Evolutionary conservation across 2,888 invertebrate species (phyloP).

Genomic region (Nectonema munidae): DNA sequence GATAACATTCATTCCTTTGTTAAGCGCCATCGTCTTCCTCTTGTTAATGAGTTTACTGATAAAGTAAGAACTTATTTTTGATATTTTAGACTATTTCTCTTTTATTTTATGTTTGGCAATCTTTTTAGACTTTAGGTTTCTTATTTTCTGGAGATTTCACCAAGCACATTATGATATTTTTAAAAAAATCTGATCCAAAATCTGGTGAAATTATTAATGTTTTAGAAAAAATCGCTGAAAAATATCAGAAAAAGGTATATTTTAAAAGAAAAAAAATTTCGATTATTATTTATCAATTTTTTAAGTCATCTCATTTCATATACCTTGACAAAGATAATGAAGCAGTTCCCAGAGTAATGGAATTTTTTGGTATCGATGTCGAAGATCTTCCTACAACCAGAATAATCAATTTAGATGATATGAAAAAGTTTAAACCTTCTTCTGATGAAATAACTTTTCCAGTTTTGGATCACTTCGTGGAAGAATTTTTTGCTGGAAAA

Average conservation of each 20-base stretch:
- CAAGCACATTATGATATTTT: conserved; percentile 67
- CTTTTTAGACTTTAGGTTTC: background rate
- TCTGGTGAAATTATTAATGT: conserved; percentile 44
- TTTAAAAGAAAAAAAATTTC: background rate
- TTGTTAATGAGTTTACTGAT: conserved; percentile 76
- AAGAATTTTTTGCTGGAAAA: conserved; percentile 55
- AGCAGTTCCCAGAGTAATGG: conserved; percentile 78
- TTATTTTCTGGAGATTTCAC: conserved; percentile 13
- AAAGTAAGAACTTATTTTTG: conserved; percentile 27
- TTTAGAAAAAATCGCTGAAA: conserved; percentile 48
- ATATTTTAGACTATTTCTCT: background rate
- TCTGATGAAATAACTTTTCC: conserved; percentile 31
- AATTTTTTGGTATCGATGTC: conserved; percentile 92
- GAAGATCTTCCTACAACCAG: conserved; percentile 31
- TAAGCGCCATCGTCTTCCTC: conserved; percentile 44
- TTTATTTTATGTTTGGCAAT: conserved; percentile 1
- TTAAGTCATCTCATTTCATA: conserved; percentile 32
- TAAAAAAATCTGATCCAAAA: conserved; percentile 48
- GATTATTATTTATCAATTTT: background rate
- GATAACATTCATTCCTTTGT: conserved; percentile 48
- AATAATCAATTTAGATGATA: conserved; percentile 68
- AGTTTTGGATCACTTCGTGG: conserved; percentile 45
- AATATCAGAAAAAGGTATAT: conserved; percentile 44
- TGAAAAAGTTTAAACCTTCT: conserved; percentile 76
- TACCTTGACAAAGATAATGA: conserved; percentile 71